Evolutionary conservation across 2,888 invertebrate species (phyloP), one percentile per base, ranked within the genome.

Genomic region (Heteromurus nitidus): DNA sequence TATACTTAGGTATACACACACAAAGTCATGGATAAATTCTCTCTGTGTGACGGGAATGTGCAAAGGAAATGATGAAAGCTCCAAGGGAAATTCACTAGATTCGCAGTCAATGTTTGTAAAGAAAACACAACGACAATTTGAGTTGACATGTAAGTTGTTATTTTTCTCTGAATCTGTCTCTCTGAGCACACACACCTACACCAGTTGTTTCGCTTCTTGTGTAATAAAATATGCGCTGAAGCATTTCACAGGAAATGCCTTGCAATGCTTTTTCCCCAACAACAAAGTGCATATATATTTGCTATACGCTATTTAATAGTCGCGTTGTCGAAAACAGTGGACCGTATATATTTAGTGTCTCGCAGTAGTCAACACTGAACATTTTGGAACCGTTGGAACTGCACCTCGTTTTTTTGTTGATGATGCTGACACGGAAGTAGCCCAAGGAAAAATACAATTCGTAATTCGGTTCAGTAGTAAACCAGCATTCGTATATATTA

Each of bases 401-500:
- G 13, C 5, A 36, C 5, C 13, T 9, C 36, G 13, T 68, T 31
- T n/a, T 20, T 30, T 31, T 55, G 22, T 60, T 70, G 28, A 58
- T 70, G 44, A n/a, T 70, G 58, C 70, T 70, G 58, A 70, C 58
- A 44, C 70, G 44, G 44, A 60, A 42, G 70, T 44, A 58, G 70
- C 70, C 58, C 24, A 31, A 58, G 60, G 70, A 3, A 47, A 55
- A 68, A 31, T 16, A 22, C 24, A 55, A 36, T 20, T 9, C 36
- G 26, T 20, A 50, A 50, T 1, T 50, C 36, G 3, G 24, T 13
- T n/a, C n/a, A n/a, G 22, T 13, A 28, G 30, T 44, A 50, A 5
- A 11, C 22, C 20, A 20, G 22, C 22, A 55, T 55, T 2, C 13
- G 11, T 55, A 20, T 20, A 20, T 20, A 55, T 55, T 9, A 26